phyloP scores from a whole-genome alignment of 2,888 invertebrate genomes.

The Euproctis similis region DNA sequence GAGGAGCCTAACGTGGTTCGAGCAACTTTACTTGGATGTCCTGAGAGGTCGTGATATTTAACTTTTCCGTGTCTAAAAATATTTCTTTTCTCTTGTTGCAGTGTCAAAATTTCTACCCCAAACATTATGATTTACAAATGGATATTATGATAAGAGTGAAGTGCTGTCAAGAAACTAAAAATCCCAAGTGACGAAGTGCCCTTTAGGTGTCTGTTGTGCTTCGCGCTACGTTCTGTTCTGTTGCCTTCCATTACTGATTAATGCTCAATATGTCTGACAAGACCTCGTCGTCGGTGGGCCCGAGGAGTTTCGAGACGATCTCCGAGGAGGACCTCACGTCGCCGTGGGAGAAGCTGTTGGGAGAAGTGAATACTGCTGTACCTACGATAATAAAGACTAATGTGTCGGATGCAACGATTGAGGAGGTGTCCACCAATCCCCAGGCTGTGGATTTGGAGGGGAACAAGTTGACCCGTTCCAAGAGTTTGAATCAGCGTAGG shows the following conservation, averaged over 20 bases:
- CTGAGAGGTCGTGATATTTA: too few relatives aligned
- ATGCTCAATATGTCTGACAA: slow-evolving; percentile 65
- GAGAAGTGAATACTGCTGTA: slow-evolving; percentile 58
- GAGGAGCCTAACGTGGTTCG: too few relatives aligned
- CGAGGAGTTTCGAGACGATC: slow-evolving; percentile 71
- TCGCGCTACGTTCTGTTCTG: slow-evolving; percentile 64
- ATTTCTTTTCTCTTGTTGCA: slow-evolving; percentile 54
- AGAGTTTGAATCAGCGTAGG: slow-evolving; percentile 66
- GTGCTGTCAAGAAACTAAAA: slow-evolving; percentile 76
- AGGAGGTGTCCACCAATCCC: slow-evolving; percentile 48
- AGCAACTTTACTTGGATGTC: too few relatives aligned
- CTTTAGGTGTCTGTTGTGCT: slow-evolving; percentile 69
- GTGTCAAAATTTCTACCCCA: slow-evolving; percentile 75
- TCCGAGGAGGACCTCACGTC: slow-evolving; percentile 67
- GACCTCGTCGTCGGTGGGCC: slow-evolving; percentile 66
- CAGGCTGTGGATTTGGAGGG: slow-evolving; percentile 51
- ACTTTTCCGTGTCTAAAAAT: too few relatives aligned
- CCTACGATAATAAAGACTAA: slow-evolving; percentile 68
- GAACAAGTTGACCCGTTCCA: slow-evolving; percentile 61
- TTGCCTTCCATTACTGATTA: slow-evolving; percentile 31
- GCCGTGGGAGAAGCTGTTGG: slow-evolving; percentile 69
- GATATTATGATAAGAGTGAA: slow-evolving; percentile 77
- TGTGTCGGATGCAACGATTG: slow-evolving; percentile 60
- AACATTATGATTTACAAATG: slow-evolving; percentile 77
- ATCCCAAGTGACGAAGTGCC: slow-evolving; percentile 74